These are phyloP conservation scores for Pycnonotus jocosus DNA, from an alignment of 2,113 vertebrate species.

Conservation along the genomic window DNA sequence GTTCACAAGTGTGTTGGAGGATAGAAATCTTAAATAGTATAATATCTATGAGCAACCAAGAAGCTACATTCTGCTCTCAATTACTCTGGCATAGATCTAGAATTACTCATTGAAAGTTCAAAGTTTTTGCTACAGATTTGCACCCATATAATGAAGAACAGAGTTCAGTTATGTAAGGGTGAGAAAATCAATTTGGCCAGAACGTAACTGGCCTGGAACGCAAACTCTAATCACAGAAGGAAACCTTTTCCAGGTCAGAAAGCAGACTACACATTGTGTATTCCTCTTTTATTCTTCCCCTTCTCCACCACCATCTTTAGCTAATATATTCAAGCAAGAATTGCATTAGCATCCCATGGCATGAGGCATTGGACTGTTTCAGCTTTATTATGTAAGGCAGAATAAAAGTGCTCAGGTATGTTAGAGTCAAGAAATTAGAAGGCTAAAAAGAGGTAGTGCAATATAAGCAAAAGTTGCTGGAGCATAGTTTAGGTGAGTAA, in stretches of 20 bases:
- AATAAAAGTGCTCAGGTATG: neutral
- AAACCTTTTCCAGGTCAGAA: neutral
- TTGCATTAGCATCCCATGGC: neutral
- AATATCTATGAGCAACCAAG: conserved; percentile 18
- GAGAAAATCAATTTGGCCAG: conserved; percentile 32
- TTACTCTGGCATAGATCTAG: conserved; percentile 43
- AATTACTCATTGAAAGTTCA: conserved; percentile 53
- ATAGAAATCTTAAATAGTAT: neutral
- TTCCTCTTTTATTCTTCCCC: neutral
- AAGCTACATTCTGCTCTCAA: conserved; percentile 46
- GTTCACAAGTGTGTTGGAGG: neutral
- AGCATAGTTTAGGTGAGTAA: neutral
- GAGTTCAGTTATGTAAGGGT: conserved; percentile 31
- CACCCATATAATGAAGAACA: conserved; percentile 39
- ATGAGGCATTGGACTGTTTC: neutral
- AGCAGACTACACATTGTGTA: neutral
- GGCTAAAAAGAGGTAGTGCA: neutral
- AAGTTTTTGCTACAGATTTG: conserved; percentile 54
- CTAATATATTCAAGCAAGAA: neutral
- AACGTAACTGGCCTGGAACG: neutral
- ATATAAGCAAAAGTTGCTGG: neutral
- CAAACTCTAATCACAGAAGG: neutral
- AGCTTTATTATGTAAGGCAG: neutral
- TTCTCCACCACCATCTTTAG: neutral
- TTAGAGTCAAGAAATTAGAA: neutral